Base-by-base conservation (phyloP, 2,888 invertebrate genomes). In the Anaspis maculata region DNA sequence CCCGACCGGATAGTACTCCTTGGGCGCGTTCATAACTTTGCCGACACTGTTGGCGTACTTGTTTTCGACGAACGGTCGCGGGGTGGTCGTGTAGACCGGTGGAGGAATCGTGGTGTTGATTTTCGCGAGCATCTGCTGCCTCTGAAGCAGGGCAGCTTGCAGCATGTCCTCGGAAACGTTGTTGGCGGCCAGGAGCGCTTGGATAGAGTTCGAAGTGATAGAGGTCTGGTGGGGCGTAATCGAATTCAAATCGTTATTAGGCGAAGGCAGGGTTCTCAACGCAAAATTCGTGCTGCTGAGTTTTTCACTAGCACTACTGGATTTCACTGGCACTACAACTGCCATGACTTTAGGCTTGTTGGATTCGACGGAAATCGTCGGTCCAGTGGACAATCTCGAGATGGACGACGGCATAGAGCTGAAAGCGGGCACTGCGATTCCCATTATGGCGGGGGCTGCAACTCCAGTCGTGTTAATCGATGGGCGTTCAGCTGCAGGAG, bases 21-120 rank as follows among this genome's bases (percentile, higher is more conserved):
- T 77, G 0, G 89, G 89, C 0, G 89, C 88, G 57, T 89, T 89
- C 89, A 89, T 89, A 3, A 89, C 88, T 68, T 86, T 68, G 3
- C 64, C 65, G 6, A 61, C 57, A 33, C 60, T 62, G 21, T 52
- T 58, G 14, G 55, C 52, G 19, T 53, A 50, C 31, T 52, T 52
- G 53, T 38, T 68, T 54, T 37, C 53, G 14, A 69, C 65, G 37
- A 70, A 68, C 0, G 67, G 64, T 11, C 52, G 49, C 2, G 64
- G 60, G 2, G 64, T 64, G 2, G 65, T 67, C 0, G 70, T 67
- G 0, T 69, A 64, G 0, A 30, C 26, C n/a, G n/a, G n/a, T n/a
- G n/a, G n/a, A n/a, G n/a, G n/a, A 1, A 32, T 21, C 22, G 34
- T 27, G 1, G 36, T 23, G 16, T 64, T 60, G 0, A 63, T 66